phyloP scores from a whole-genome alignment of 2,888 invertebrate species.

The Zeuzera pyrina region DNA sequence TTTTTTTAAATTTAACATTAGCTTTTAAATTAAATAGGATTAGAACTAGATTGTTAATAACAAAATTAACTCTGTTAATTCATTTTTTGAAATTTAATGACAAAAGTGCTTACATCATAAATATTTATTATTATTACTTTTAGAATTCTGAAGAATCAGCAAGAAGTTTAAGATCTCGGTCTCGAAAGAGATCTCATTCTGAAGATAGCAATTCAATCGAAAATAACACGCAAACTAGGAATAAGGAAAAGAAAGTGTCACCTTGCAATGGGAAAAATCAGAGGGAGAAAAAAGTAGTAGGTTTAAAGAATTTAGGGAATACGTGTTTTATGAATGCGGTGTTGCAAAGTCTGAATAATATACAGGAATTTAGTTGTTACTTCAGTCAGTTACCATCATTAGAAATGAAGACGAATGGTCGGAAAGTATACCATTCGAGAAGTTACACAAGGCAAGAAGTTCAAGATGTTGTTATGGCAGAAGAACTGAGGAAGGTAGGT shows the following conservation, averaged over 20 bases:
- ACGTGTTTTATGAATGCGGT: conserved; percentile 92
- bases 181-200: conserved; percentile 74
- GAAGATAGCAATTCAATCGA: conserved; percentile 69
- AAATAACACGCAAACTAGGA: conserved; percentile 39
- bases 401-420: conserved; percentile 74
- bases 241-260: conserved; percentile 46
- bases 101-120: no score
- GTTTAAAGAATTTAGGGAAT: conserved; percentile 86
- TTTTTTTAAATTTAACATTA: no score
- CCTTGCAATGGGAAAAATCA: conserved; percentile 61
- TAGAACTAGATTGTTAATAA: no score
- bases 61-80: no score
- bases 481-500: conserved; percentile 80
- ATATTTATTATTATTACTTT: conserved; percentile 14
- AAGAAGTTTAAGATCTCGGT: conserved; percentile 72
- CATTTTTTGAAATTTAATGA: no score
- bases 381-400: conserved; percentile 84
- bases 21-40: no score
- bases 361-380: conserved; percentile 87
- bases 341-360: conserved; percentile 87
- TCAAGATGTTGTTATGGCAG: conserved; percentile 82
- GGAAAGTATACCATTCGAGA: conserved; percentile 75
- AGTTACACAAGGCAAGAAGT: conserved; percentile 76
- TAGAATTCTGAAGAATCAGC: conserved; percentile 65
- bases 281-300: conserved; percentile 77